A percentile compares a stretch with the other conserved stretches of the same genome.
Evolutionary conservation across 2,888 invertebrate genomes (phyloP).

Genomic region (Apamea monoglypha): DNA sequence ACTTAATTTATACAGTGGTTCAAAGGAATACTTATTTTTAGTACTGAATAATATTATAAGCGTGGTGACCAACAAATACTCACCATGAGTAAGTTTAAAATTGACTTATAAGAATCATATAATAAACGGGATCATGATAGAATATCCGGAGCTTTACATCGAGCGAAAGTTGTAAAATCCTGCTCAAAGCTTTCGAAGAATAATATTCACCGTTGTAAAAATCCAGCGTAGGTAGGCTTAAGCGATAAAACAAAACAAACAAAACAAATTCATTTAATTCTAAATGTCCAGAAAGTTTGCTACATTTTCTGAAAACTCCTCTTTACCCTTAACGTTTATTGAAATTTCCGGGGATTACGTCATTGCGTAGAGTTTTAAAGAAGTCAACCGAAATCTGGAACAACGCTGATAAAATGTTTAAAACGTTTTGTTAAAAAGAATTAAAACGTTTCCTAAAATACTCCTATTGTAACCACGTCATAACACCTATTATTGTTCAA

Average conservation of each 20-base stretch:
- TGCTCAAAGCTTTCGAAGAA: not conserved
- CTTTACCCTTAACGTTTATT: constrained; percentile 49
- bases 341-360: constrained; percentile 59
- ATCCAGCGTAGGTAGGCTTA: constrained; percentile 28
- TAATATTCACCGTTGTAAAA: constrained; percentile 30
- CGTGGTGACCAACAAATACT: not conserved
- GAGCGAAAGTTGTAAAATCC: not conserved
- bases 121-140: not conserved
- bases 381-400: constrained; percentile 55
- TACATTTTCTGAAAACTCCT: constrained; percentile 50
- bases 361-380: constrained; percentile 48
- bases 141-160: not conserved
- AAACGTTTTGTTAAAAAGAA: constrained; percentile 19
- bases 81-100: not conserved
- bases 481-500: not conserved
- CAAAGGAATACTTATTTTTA: constrained; percentile 50
- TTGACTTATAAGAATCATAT: not conserved
- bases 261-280: constrained; percentile 58
- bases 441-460: not conserved
- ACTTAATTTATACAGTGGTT: constrained; percentile 46
- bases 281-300: constrained; percentile 55
- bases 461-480: not conserved
- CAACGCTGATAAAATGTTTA: constrained; percentile 40
- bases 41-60: constrained; percentile 13
- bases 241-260: constrained; percentile 48